Percentiles rank a stretch among this genome's conserved stretches.
These are phyloP conservation scores for Hylyphantes graminicola DNA, from an alignment of 1,140 invertebrate species.

Conservation along the genomic window DNA sequence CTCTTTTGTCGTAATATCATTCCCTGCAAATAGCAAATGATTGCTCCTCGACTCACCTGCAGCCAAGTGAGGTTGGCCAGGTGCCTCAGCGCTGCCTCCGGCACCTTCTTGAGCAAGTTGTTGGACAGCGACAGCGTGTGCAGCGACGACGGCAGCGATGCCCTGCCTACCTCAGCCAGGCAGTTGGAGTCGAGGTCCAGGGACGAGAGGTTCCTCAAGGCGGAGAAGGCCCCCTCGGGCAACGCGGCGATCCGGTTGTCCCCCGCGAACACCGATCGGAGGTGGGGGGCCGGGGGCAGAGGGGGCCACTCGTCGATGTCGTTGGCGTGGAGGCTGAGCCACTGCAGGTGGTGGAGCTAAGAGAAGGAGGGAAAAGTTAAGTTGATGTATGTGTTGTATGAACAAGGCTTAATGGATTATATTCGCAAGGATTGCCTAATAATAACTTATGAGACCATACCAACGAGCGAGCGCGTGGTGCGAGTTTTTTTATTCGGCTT, in stretches of 20 bases:
- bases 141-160: constrained; percentile 67
- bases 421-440: too few relatives aligned
- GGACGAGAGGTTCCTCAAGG: constrained; percentile 59
- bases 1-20: too few relatives aligned
- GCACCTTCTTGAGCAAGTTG: constrained; percentile 77
- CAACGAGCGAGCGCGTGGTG: too few relatives aligned
- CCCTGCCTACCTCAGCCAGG: constrained; percentile 60
- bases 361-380: background rate
- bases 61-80: constrained; percentile 74
- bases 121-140: constrained; percentile 86
- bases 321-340: constrained; percentile 86
- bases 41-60: constrained; percentile 64
- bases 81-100: constrained; percentile 74
- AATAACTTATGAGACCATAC: too few relatives aligned
- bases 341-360: constrained; percentile 77
- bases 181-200: constrained; percentile 63
- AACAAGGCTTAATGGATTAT: too few relatives aligned
- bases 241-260: constrained; percentile 61
- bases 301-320: constrained; percentile 72
- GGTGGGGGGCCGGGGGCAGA: constrained; percentile 9
- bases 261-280: constrained; percentile 61
- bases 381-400: too few relatives aligned
- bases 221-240: constrained; percentile 60
- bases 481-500: too few relatives aligned
- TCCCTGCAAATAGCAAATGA: too few relatives aligned